A percentile compares a stretch with the other conserved stretches of the same genome.
Conservation (phyloP, 2,113 vertebrate genomes). For the Myotis davidii region DNA sequence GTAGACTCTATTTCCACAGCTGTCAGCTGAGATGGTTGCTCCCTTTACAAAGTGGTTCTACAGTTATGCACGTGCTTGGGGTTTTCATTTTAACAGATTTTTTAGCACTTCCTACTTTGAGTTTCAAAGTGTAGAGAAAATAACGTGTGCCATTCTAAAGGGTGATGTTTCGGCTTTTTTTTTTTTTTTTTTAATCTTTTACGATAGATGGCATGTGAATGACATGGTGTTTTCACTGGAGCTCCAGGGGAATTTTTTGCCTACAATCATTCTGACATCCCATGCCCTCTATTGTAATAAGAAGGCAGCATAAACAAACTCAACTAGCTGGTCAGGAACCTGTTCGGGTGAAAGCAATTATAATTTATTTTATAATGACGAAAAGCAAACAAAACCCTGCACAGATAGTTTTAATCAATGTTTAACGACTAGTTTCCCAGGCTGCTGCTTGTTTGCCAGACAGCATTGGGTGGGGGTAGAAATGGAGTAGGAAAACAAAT, state of each 20-base stretch:
- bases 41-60: background rate
- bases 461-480: constrained; percentile 35
- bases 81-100: constrained; percentile 56
- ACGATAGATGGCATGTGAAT: constrained; percentile 70
- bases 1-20: background rate
- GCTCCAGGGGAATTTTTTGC: constrained; percentile 55
- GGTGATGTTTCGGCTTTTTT: constrained; percentile 58
- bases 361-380: constrained; percentile 61
- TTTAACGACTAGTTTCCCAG: constrained; percentile 61
- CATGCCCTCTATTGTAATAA: constrained; percentile 54
- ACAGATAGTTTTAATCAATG: constrained; percentile 59
- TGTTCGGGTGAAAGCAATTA: constrained; percentile 54
- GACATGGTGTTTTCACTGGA: constrained; percentile 74
- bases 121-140: constrained; percentile 66
- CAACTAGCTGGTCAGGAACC: constrained; percentile 60
- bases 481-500: constrained; percentile 54
- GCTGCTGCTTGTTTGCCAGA: constrained; percentile 53
- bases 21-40: constrained; percentile 35
- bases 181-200: constrained; percentile 60
- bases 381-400: constrained; percentile 58
- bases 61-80: background rate
- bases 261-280: constrained; percentile 55
- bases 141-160: constrained; percentile 50
- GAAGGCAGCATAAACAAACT: constrained; percentile 65
- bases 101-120: constrained; percentile 69